Conservation (phyloP, 2,888 invertebrate species). For the Cephus spinipes region DNA sequence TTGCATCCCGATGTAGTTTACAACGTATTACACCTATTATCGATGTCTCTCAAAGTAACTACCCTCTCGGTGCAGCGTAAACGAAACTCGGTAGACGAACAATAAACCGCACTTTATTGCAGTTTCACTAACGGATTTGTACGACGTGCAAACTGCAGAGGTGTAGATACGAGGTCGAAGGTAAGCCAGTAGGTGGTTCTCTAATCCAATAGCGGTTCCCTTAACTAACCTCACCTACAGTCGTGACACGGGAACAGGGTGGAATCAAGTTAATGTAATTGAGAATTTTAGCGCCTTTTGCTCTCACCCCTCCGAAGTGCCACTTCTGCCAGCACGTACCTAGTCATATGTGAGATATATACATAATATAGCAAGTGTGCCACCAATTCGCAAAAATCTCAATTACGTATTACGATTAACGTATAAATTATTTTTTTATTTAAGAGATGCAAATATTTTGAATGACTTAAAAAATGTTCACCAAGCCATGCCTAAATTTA, state of each 20-base stretch:
- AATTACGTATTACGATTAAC: background rate
- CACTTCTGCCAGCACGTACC: slow-evolving; percentile 5
- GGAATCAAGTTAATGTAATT: slow-evolving; percentile 61
- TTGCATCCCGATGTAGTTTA: background rate
- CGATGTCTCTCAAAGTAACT: background rate
- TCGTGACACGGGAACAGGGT: slow-evolving; percentile 50
- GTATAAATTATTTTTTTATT: background rate
- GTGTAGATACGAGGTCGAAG: slow-evolving; percentile 48
- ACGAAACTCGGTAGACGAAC: slow-evolving; percentile 39
- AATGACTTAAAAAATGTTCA: background rate
- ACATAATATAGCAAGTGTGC: background rate
- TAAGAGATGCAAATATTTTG: background rate
- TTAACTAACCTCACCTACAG: slow-evolving; percentile 56
- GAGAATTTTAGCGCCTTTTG: slow-evolving; percentile 57
- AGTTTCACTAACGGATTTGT: slow-evolving; percentile 57
- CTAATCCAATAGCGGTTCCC: slow-evolving; percentile 49
- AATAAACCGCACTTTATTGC: slow-evolving; percentile 58
- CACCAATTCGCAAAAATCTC: background rate
- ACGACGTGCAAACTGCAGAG: slow-evolving; percentile 59
- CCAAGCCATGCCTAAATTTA: background rate
- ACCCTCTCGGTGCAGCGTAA: background rate
- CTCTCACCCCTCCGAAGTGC: slow-evolving; percentile 25
- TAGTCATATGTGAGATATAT: background rate
- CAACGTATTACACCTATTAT: background rate
- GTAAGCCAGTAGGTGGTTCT: slow-evolving; percentile 42